phyloP scores from a whole-genome alignment of 2,797 vertebrate genomes.

The Benthosema pterotum region DNA sequence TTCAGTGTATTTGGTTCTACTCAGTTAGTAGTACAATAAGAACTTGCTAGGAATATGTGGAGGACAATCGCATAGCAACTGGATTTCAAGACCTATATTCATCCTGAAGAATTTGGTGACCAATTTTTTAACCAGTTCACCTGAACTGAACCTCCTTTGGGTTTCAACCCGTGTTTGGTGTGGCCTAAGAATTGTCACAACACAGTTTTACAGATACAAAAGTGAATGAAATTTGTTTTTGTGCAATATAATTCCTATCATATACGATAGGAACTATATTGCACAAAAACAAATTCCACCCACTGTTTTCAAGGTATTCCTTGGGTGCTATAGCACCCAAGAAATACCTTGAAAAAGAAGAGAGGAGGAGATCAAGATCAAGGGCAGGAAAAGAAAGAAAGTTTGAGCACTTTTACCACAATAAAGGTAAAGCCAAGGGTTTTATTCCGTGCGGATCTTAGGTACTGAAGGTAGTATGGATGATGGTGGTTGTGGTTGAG shows the following conservation, averaged over 20 bases:
- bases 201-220: too few species aligned
- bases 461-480: conserved; percentile 35
- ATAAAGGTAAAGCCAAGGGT: too few species aligned
- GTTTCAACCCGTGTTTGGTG: conserved; percentile 19
- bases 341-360: too few species aligned
- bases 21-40: conserved; percentile 4
- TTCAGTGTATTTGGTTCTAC: too few species aligned
- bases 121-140: conserved; percentile 13
- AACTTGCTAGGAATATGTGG: conserved; percentile 9
- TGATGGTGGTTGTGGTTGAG: conserved; percentile 30
- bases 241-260: too few species aligned
- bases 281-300: too few species aligned
- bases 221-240: too few species aligned
- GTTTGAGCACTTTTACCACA: too few species aligned
- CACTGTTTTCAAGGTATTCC: too few species aligned
- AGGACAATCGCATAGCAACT: conserved; percentile 7
- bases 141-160: background rate
- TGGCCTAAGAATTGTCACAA: background rate
- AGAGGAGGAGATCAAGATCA: conserved; percentile 28
- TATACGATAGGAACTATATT: too few species aligned
- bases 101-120: conserved; percentile 12
- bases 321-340: too few species aligned
- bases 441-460: too few species aligned
- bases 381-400: conserved; percentile 40
- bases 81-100: background rate